Percentiles rank a stretch among this genome's conserved stretches.
phyloP scores from a whole-genome alignment of 2,797 vertebrate genomes.

The Propithecus perrieri region DNA sequence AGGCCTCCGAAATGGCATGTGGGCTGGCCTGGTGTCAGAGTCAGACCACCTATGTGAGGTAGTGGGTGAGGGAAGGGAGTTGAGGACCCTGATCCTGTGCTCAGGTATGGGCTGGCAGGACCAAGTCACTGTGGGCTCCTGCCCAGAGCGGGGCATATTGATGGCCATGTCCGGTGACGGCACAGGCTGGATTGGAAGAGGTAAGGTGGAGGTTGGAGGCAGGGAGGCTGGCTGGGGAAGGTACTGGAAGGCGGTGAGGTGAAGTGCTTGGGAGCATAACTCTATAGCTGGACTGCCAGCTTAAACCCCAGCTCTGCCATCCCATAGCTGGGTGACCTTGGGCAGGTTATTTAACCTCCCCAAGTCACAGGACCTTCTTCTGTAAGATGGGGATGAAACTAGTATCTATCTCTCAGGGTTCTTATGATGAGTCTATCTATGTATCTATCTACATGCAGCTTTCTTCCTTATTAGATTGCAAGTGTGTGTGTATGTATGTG shows the following conservation, averaged over 20 bases:
- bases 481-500: no score
- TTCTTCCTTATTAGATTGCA: not conserved
- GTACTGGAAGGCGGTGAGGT: no score
- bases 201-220: not conserved
- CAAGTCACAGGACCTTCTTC: not conserved
- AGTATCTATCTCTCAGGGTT: not conserved
- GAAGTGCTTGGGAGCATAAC: no score
- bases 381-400: not conserved
- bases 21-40: not conserved
- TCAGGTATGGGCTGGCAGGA: not conserved
- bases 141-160: not conserved
- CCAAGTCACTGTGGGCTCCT: not conserved
- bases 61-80: no score
- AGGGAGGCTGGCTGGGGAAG: not conserved
- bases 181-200: not conserved
- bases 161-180: fast-evolving
- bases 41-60: not conserved
- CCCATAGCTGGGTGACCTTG: not conserved
- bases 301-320: not conserved
- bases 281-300: not conserved
- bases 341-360: not conserved
- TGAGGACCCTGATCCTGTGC: not conserved
- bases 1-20: not conserved
- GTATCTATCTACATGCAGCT: not conserved
- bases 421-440: not conserved